These are phyloP conservation scores for Osmoderma eremita DNA, from an alignment of 2,888 invertebrate species.

Conservation along the genomic window DNA sequence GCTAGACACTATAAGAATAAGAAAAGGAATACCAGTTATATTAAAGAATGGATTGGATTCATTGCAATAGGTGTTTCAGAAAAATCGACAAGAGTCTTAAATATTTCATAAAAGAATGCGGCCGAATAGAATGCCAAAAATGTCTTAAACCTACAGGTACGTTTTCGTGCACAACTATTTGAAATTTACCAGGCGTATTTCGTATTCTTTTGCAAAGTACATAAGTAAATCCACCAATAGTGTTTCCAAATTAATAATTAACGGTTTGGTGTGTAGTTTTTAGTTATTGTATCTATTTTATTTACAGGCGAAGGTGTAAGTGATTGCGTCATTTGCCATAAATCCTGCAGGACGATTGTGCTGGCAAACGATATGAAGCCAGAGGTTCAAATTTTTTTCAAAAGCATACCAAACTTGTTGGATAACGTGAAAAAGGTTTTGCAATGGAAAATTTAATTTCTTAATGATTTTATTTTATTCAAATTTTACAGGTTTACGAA, in stretches of 20 bases:
- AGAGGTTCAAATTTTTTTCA: constrained; percentile 55
- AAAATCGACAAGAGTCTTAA: constrained; percentile 50
- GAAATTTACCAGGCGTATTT: too few relatives aligned
- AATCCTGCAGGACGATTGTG: constrained; percentile 48
- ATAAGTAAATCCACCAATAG: too few relatives aligned
- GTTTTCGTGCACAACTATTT: too few relatives aligned
- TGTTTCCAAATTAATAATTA: too few relatives aligned
- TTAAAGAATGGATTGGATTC: constrained; percentile 54
- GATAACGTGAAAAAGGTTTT: constrained; percentile 54
- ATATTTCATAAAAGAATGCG: constrained; percentile 58
- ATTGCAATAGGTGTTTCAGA: constrained; percentile 59
- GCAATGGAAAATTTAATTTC: neutral
- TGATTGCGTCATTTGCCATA: constrained; percentile 55
- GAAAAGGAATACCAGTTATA: neutral
- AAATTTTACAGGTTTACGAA: constrained; percentile 44
- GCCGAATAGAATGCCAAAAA: constrained; percentile 58
- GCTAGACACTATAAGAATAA: neutral
- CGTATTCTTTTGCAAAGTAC: neutral
- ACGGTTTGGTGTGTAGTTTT: constrained; percentile 10
- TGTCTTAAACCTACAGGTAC: constrained; percentile 54
- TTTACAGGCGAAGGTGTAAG: constrained; percentile 46
- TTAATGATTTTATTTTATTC: neutral
- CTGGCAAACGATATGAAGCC: constrained; percentile 55
- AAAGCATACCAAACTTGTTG: constrained; percentile 50
- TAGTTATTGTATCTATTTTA: constrained; percentile 4